These are phyloP conservation scores for Hydrolagus affinis DNA, from an alignment of 2,113 vertebrate genomes.

Conservation along the genomic window DNA sequence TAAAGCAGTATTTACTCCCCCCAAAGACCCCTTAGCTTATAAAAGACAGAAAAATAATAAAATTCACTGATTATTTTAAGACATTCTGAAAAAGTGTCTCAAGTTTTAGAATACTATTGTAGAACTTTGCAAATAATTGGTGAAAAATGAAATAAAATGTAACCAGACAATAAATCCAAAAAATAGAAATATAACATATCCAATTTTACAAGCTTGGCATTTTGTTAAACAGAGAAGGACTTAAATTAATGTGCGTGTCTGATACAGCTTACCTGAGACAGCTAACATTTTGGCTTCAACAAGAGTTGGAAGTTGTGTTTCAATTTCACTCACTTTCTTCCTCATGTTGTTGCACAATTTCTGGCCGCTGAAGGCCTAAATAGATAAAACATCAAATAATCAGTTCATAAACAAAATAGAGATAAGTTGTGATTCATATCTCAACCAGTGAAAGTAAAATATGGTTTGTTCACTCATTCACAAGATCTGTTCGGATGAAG, in stretches of 20 bases:
- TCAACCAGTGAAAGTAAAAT: neutral
- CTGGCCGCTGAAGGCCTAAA: constrained; percentile 72
- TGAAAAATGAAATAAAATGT: neutral
- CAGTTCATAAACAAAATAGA: constrained; percentile 39
- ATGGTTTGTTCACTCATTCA: neutral
- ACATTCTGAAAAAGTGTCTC: neutral
- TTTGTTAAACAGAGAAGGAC: neutral
- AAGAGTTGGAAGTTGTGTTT: constrained; percentile 67
- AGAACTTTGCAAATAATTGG: neutral
- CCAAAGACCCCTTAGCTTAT: no score
- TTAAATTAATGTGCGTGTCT: neutral
- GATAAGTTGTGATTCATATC: constrained; percentile 20
- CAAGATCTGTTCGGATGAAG: neutral
- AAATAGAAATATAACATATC: neutral
- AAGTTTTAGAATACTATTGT: neutral
- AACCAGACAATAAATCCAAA: neutral
- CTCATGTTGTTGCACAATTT: constrained; percentile 68
- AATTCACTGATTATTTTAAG: no score
- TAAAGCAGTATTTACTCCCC: no score
- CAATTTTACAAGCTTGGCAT: neutral
- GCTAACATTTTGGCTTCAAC: constrained; percentile 78
- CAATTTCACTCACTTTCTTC: constrained; percentile 70
- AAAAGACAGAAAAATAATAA: no score
- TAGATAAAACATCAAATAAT: constrained; percentile 41
- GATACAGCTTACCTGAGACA: constrained; percentile 58